Percentiles rank a stretch among this genome's conserved stretches.
phyloP scores from a whole-genome alignment of 2,113 vertebrate species.

The Zeus faber region DNA sequence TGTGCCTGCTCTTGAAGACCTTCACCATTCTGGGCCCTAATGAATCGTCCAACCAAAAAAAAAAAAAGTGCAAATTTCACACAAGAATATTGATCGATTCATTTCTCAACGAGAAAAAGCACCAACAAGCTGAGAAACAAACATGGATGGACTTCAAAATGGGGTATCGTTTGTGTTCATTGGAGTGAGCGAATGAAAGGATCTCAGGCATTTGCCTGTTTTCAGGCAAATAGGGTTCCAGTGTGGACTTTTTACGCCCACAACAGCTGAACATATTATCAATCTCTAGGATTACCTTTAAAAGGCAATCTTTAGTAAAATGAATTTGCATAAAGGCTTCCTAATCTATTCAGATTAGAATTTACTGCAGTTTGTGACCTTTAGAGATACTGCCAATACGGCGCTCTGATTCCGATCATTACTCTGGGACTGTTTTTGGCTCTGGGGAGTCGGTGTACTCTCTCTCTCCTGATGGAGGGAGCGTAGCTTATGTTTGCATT shows the following conservation, averaged over 20 bases:
- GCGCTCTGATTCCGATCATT: too few relatives aligned
- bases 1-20: slow-evolving; percentile 23
- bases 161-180: too few relatives aligned
- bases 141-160: too few relatives aligned
- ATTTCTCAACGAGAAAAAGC: not conserved
- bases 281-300: slow-evolving; percentile 17
- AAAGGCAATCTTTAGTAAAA: slow-evolving; percentile 5
- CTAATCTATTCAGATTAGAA: slow-evolving; percentile 10
- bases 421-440: too few relatives aligned
- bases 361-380: not conserved
- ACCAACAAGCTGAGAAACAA: too few relatives aligned
- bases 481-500: too few relatives aligned
- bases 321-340: slow-evolving; percentile 13
- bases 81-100: not conserved
- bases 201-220: too few relatives aligned
- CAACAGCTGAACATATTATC: slow-evolving; percentile 15
- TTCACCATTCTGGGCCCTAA: slow-evolving; percentile 6
- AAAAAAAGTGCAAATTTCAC: not conserved
- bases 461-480: too few relatives aligned
- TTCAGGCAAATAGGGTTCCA: too few relatives aligned
- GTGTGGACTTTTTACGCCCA: too few relatives aligned
- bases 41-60: slow-evolving; percentile 6
- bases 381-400: slow-evolving; percentile 21
- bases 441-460: too few relatives aligned
- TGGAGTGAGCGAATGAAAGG: too few relatives aligned